Base-by-base conservation (phyloP, 2,888 invertebrate species). In the Habroteleia sp. region DNA sequence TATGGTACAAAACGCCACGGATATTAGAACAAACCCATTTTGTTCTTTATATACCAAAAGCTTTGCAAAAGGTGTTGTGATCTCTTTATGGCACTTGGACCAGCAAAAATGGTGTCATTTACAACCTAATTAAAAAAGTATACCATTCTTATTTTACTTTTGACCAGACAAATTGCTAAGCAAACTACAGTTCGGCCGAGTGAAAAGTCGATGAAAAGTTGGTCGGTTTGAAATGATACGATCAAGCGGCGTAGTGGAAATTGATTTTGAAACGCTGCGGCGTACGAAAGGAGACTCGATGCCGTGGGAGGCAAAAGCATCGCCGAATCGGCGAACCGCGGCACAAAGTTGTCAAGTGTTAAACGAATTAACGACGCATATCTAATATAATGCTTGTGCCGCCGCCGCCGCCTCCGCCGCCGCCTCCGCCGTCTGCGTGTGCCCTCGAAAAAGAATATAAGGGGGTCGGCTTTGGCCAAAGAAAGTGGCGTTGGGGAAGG, bases 291-390 rank as follows among this genome's bases (percentile, higher is more conserved):
- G n/a, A n/a, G 10, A 31, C 42, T 29, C 41, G 4, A 4, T 20
- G 27, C 14, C 6, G 16, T 14, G 16, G 17, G 23, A 3, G n/a
- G 37, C 25, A 25, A 25, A 17, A 13, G 33, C 33, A 0, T 5
- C 1, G 13, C 8, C 10, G 8, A 25, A 13, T 14, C 1, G 13
- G 2, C 10, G 8, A 25, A 13, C 8, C 25, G 20, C 25, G 17
- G 20, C 13, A 10, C 17, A 16, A 44, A 44, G 58, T 37, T 48
- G 14, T 27, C 33, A 39, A 63, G 52, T 35, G 52, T 25, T 52
- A 52, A 63, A 52, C 44, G 44, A 52, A 52, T 65, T 50, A 63
- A 42, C 63, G 41, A 44, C 52, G 44, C 46, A 48, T 39, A 48
- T 62, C 48, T 29, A 48, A 60, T 60, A 58, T 46, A 37, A 48